phyloP scores from a whole-genome alignment of 2,113 vertebrate species.

The Archocentrus centrarchus region DNA sequence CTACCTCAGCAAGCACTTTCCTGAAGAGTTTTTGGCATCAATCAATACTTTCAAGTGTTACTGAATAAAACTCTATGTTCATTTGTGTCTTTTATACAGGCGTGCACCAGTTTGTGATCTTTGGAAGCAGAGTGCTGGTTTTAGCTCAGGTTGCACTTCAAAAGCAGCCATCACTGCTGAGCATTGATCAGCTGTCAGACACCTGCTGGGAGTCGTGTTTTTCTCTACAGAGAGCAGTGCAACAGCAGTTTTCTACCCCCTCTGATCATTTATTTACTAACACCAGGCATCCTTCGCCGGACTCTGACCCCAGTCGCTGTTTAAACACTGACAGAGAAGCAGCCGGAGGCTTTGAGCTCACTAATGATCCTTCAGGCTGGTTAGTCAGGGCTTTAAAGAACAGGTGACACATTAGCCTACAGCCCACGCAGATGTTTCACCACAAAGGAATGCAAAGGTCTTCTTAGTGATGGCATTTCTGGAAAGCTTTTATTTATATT shows the following conservation, averaged over 20 bases:
- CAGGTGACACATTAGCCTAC: conserved; percentile 49
- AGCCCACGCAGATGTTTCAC: neutral
- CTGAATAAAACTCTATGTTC: neutral
- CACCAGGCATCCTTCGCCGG: conserved; percentile 32
- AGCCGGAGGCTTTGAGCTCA: conserved; percentile 11
- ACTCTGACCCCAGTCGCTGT: conserved; percentile 62
- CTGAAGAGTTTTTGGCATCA: neutral
- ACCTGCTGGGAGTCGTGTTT: conserved; percentile 21
- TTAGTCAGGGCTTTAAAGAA: conserved; percentile 21
- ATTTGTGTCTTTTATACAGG: neutral
- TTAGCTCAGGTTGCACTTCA: neutral
- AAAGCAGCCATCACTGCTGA: conserved; percentile 1
- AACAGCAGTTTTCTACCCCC: neutral
- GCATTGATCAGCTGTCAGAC: conserved; percentile 31
- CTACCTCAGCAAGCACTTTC: neutral
- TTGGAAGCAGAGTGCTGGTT: neutral
- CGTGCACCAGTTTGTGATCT: neutral
- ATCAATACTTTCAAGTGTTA: neutral
- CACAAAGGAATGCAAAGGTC: conserved; percentile 35
- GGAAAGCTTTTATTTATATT: neutral
- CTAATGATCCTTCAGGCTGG: conserved; percentile 30
- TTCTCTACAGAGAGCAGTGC: neutral
- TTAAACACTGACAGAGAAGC: conserved; percentile 43
- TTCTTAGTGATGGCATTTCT: conserved; percentile 1
- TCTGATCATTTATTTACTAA: conserved; percentile 45